Evolutionary conservation across 2,113 vertebrate genomes (phyloP).

Genomic region (Tamias sibiricus): DNA sequence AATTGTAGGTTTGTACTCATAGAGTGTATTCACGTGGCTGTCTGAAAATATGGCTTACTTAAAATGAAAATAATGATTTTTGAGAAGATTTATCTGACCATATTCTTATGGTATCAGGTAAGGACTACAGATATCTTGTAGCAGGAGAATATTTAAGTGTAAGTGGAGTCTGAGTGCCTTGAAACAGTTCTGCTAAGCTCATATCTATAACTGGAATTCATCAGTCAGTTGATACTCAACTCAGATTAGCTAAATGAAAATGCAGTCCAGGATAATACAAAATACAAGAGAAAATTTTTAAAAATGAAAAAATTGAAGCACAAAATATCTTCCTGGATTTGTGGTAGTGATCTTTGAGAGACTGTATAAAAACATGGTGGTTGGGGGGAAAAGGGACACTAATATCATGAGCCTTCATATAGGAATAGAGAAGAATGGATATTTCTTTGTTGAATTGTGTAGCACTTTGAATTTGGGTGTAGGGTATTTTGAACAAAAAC

Average conservation of each 20-base stretch:
- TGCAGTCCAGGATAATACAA: background rate
- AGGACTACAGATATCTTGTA: background rate
- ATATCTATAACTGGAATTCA: background rate
- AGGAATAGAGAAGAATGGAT: background rate
- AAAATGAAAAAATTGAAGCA: background rate
- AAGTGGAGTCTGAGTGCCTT: background rate
- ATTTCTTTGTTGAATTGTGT: background rate
- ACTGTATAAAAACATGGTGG: background rate
- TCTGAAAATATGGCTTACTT: background rate
- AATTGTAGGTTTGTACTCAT: background rate
- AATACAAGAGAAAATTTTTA: constrained; percentile 7
- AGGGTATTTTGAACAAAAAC: background rate
- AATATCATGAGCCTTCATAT: background rate
- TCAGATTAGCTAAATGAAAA: constrained; percentile 2
- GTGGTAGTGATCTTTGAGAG: background rate
- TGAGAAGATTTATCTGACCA: background rate
- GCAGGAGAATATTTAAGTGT: background rate
- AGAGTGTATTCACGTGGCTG: background rate
- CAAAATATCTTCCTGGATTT: background rate
- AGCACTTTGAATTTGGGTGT: background rate
- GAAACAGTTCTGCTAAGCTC: background rate
- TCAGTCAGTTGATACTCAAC: background rate
- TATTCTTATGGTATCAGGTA: background rate
- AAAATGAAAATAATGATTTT: background rate
- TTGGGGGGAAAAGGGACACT: background rate